A percentile compares a stretch with the other conserved stretches of the same genome.
Conservation (phyloP, 2,113 vertebrate genomes). For the Muntiacus reevesi region DNA sequence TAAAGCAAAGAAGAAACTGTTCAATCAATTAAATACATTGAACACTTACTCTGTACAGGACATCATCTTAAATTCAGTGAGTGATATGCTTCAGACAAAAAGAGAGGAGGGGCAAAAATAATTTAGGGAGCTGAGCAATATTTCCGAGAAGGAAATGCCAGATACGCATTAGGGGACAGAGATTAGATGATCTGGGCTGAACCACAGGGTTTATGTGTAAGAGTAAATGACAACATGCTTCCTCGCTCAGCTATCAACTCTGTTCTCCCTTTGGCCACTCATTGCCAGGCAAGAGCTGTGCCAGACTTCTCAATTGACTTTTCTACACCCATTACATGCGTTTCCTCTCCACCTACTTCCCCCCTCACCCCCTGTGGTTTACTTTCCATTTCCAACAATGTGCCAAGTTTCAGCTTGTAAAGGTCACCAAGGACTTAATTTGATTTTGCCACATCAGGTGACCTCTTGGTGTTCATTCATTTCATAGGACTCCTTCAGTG, state of each 20-base stretch:
- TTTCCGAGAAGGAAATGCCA: neutral
- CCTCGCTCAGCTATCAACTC: neutral
- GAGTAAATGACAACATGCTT: neutral
- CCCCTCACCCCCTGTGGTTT: neutral
- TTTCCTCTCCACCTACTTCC: slow-evolving; percentile 53
- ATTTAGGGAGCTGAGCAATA: neutral
- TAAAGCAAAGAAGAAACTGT: neutral
- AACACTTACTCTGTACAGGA: fast-evolving
- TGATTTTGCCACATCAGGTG: neutral
- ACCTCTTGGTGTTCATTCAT: neutral
- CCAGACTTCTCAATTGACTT: slow-evolving; percentile 32
- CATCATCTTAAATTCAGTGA: neutral
- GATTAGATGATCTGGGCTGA: neutral
- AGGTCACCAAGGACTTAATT: neutral
- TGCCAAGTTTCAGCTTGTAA: neutral
- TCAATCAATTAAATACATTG: neutral
- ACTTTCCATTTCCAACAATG: slow-evolving; percentile 33
- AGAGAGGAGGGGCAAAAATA: neutral
- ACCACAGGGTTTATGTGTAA: neutral
- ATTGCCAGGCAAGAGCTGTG: neutral
- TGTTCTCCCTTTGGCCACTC: neutral
- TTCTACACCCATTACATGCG: slow-evolving; percentile 27
- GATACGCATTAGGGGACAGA: neutral
- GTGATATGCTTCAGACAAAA: neutral
- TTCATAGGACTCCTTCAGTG: neutral